These are phyloP conservation scores for Pithys albifrons DNA, from an alignment of 2,113 vertebrate species.

Conservation along the genomic window DNA sequence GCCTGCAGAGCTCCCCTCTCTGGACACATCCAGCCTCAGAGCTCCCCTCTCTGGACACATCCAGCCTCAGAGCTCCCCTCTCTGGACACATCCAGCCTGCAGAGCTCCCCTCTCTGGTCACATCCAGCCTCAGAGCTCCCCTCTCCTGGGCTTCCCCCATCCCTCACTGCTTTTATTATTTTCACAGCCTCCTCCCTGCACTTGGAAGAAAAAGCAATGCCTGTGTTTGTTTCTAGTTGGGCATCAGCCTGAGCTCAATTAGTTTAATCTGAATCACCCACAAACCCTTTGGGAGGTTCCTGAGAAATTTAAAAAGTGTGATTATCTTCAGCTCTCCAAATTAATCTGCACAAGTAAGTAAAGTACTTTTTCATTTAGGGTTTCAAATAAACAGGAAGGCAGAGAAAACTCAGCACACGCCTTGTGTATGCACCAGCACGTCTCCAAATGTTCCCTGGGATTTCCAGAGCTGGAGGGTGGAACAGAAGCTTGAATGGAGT, in stretches of 20 bases:
- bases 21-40: neutral
- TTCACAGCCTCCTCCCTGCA: neutral
- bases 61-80: neutral
- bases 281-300: neutral
- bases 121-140: neutral
- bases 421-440: rapidly evolving
- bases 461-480: rapidly evolving
- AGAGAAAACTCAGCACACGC: neutral
- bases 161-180: rapidly evolving
- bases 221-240: neutral
- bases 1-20: neutral
- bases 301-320: neutral
- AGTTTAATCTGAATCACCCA: neutral
- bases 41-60: rapidly evolving
- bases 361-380: neutral
- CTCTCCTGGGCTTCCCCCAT: rapidly evolving
- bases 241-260: neutral
- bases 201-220: rapidly evolving
- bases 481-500: neutral
- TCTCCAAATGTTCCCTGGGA: neutral
- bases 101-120: neutral
- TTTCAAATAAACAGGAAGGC: neutral
- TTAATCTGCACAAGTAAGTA: neutral
- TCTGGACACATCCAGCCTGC: neutral
- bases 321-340: neutral